Evolutionary conservation across 1,140 invertebrate species (phyloP).

Genomic region (Drosophila bifasciata): DNA sequence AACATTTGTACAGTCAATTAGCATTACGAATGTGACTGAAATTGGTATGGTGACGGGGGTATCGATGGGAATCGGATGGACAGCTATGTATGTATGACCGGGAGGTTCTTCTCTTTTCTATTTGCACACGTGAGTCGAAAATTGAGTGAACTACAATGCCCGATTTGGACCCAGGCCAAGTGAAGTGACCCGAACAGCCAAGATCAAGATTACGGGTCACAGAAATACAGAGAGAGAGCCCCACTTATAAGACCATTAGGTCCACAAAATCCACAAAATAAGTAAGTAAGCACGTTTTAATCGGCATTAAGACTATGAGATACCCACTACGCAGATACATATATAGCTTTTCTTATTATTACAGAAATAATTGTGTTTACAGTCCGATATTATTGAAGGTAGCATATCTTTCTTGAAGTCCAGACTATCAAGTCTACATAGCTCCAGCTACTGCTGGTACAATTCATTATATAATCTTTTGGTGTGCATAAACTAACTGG

Average conservation of each 20-base stretch:
- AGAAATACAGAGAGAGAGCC: constrained; percentile 7
- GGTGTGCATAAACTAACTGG: too few species aligned
- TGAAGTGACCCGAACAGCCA: constrained; percentile 30
- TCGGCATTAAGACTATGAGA: constrained; percentile 15
- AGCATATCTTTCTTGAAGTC: too few species aligned
- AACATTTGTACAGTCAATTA: constrained; percentile 55
- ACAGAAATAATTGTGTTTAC: too few species aligned
- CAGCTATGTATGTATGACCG: background rate
- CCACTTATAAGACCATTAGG: constrained; percentile 72
- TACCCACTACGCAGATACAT: background rate
- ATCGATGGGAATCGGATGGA: background rate
- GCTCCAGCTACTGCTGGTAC: too few species aligned
- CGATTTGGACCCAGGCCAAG: constrained; percentile 17
- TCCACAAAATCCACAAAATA: too few species aligned
- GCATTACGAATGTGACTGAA: constrained; percentile 33
- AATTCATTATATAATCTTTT: too few species aligned
- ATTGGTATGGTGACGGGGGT: constrained; percentile 15
- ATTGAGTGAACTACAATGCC: constrained; percentile 23
- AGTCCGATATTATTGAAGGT: too few species aligned
- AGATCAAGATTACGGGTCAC: constrained; percentile 56
- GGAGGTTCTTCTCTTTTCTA: constrained; percentile 37
- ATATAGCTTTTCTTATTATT: too few species aligned
- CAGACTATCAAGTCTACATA: too few species aligned
- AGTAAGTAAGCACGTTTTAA: background rate
- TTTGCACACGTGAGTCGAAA: constrained; percentile 54